Evolutionary conservation across 2,113 vertebrate genomes (phyloP).

Genomic region (Romanogobio albipinnatus): DNA sequence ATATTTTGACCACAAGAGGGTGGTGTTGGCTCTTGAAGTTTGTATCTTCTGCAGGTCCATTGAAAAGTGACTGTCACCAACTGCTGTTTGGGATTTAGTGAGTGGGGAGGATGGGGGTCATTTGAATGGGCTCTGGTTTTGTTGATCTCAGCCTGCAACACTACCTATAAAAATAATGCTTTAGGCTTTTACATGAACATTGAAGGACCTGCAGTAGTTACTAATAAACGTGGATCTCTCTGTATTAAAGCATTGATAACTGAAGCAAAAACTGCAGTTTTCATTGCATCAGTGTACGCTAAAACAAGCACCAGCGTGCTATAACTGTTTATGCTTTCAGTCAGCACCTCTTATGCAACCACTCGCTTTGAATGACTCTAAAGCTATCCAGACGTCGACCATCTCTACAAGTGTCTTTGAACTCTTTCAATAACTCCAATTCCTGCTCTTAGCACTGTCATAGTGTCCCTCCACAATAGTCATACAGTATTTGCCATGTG

Average conservation of each 20-base stretch:
- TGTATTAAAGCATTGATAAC: not conserved
- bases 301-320: conserved; percentile 2
- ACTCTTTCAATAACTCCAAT: not conserved
- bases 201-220: not conserved
- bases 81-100: not conserved
- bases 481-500: conserved; percentile 36
- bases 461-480: not conserved
- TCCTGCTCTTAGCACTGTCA: not conserved
- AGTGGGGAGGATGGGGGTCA: not conserved
- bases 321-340: not conserved
- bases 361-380: not conserved
- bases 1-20: conserved; percentile 70
- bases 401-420: not conserved
- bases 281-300: not conserved
- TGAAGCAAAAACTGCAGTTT: not conserved
- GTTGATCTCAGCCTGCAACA: not conserved
- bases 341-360: conserved; percentile 5
- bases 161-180: not conserved
- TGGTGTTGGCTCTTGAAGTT: conserved; percentile 68
- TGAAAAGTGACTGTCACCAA: not conserved
- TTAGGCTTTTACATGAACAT: not conserved
- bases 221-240: not conserved
- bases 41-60: not conserved
- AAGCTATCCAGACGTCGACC: not conserved
- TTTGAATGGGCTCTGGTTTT: not conserved